Evolutionary conservation across 2,797 vertebrate genomes (phyloP).

Genomic region (Phoebastria nigripes): DNA sequence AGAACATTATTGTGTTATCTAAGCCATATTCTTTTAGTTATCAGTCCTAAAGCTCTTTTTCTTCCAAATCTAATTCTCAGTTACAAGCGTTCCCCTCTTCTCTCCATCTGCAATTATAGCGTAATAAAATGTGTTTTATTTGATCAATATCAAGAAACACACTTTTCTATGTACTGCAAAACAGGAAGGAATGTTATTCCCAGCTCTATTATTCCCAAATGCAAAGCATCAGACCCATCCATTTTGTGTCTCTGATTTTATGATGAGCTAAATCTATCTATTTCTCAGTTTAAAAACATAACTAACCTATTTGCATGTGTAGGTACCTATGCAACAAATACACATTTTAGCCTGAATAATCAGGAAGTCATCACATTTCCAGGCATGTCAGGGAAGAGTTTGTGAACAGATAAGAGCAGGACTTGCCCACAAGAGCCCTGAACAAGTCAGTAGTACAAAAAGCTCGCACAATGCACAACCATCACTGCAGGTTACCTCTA

Average conservation of each 20-base stretch:
- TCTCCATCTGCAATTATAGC: neutral
- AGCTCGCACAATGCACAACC: fast-evolving
- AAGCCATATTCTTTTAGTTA: neutral
- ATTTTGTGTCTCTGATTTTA: neutral
- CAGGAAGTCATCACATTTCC: neutral
- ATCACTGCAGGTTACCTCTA: neutral
- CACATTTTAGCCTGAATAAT: neutral
- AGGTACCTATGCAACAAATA: neutral
- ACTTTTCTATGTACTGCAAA: neutral
- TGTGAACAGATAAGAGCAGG: neutral
- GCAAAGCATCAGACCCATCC: neutral
- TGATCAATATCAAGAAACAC: neutral
- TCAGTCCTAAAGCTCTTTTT: neutral
- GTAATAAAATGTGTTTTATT: neutral
- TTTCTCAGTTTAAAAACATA: neutral
- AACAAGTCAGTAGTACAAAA: neutral
- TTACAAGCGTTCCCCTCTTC: neutral
- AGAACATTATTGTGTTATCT: neutral
- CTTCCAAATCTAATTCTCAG: neutral
- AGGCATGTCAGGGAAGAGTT: neutral
- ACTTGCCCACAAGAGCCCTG: neutral
- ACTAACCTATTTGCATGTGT: neutral
- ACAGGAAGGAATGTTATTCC: neutral
- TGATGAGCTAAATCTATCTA: neutral
- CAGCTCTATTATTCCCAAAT: neutral